Evolutionary conservation across 1,140 invertebrate species (phyloP).

Genomic region (Lycorma delicatula): DNA sequence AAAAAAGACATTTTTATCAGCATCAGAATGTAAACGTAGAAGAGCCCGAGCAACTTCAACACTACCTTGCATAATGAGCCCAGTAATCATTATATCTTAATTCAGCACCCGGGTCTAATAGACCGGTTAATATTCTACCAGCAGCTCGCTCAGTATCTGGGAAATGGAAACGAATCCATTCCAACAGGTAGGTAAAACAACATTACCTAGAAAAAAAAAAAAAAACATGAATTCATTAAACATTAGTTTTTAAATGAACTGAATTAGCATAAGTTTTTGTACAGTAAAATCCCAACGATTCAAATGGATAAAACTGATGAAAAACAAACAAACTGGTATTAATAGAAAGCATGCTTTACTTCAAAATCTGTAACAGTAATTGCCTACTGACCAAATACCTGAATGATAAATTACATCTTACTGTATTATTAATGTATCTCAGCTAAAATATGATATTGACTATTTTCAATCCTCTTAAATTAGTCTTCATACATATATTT

Average conservation of each 20-base stretch:
- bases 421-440: too few species aligned
- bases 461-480: too few species aligned
- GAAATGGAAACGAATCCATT: conserved; percentile 85
- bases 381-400: too few species aligned
- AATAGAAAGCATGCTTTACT: background rate
- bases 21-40: conserved; percentile 61
- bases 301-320: background rate
- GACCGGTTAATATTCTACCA: conserved; percentile 44
- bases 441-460: too few species aligned
- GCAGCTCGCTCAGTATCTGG: conserved; percentile 61
- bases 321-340: background rate
- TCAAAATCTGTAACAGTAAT: background rate
- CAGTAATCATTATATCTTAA: conserved; percentile 52
- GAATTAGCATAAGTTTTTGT: background rate
- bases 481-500: too few species aligned
- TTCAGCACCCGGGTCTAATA: conserved; percentile 20
- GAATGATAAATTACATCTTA: too few species aligned
- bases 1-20: conserved; percentile 58
- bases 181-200: conserved; percentile 63
- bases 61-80: conserved; percentile 73
- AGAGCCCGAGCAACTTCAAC: conserved; percentile 67
- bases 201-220: conserved; percentile 44
- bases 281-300: background rate
- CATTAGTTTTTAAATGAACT: background rate
- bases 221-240: conserved; percentile 4